Conservation (phyloP, 2,797 vertebrate genomes). For the Limosa lapponica region DNA sequence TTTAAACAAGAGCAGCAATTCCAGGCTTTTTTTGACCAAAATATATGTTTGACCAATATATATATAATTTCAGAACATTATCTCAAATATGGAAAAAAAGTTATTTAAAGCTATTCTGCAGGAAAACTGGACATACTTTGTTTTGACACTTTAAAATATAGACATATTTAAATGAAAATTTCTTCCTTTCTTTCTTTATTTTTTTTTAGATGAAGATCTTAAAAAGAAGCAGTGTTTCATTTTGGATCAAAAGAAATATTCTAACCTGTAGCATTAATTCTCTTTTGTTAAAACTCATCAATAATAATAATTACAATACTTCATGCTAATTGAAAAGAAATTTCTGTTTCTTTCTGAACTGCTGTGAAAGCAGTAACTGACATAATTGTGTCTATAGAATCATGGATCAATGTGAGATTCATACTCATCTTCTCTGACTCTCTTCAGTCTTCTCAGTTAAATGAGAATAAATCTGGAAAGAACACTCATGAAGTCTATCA, state of each 20-base stretch:
- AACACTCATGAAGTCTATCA: neutral
- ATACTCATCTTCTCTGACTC: neutral
- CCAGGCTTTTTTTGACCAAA: neutral
- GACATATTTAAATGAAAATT: neutral
- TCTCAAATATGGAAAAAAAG: neutral
- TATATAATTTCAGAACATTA: neutral
- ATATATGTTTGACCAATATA: neutral
- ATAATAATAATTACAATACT: neutral
- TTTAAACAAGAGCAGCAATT: neutral
- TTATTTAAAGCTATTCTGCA: neutral
- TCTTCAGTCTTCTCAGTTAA: neutral
- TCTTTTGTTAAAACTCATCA: neutral
- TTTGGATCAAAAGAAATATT: neutral
- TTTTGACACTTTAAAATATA: neutral
- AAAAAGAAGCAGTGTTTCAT: neutral
- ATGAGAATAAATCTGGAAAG: neutral
- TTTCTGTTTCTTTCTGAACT: neutral
- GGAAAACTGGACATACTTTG: neutral
- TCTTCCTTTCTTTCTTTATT: neutral
- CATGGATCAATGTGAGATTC: neutral
- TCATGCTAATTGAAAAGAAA: neutral
- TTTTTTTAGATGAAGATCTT: neutral
- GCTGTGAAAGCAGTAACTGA: neutral
- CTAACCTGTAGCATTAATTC: neutral
- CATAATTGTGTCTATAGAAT: neutral